Percentiles rank a stretch among this genome's conserved stretches.
phyloP scores from a whole-genome alignment of 1,140 invertebrate species.

The Drosophila bocki region DNA sequence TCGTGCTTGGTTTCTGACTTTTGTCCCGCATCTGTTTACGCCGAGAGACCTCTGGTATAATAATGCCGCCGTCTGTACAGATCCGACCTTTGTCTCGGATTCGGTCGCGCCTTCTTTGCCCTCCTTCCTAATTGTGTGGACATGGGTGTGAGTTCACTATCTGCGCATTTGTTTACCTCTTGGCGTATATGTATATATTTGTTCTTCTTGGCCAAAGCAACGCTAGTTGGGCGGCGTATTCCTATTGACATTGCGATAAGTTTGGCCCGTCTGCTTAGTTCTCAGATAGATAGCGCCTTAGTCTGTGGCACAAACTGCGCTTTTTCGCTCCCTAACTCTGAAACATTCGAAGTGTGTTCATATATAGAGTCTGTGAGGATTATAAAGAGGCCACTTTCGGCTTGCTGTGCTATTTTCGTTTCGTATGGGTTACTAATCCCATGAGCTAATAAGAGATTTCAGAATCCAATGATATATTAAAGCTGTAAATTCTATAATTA shows the following conservation, averaged over 20 bases:
- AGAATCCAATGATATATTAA: neutral
- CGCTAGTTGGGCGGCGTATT: slow-evolving; percentile 14
- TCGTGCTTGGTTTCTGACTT: slow-evolving; percentile 42
- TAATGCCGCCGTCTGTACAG: slow-evolving; percentile 10
- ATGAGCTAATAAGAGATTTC: slow-evolving; percentile 11
- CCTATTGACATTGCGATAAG: slow-evolving; percentile 72
- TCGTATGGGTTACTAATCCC: slow-evolving; percentile 4
- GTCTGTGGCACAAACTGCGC: slow-evolving; percentile 37
- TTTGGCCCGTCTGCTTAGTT: slow-evolving; percentile 27
- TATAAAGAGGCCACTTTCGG: slow-evolving; percentile 7
- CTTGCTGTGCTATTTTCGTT: slow-evolving; percentile 7
- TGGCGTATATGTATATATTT: slow-evolving; percentile 31
- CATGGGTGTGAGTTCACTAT: slow-evolving; percentile 50
- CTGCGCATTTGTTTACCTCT: slow-evolving; percentile 68
- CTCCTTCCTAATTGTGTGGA: slow-evolving; percentile 27
- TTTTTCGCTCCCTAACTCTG: slow-evolving; percentile 8
- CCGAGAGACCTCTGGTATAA: slow-evolving; percentile 10
- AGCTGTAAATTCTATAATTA: neutral
- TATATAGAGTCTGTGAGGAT: neutral
- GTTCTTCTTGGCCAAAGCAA: slow-evolving; percentile 27
- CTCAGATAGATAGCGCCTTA: slow-evolving; percentile 14
- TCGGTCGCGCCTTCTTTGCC: slow-evolving; percentile 10
- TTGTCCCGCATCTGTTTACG: slow-evolving; percentile 31
- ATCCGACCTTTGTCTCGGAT: slow-evolving; percentile 49
- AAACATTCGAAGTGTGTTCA: slow-evolving; percentile 1